phyloP scores from a whole-genome alignment of 2,797 vertebrate species.

The Todus mexicanus region DNA sequence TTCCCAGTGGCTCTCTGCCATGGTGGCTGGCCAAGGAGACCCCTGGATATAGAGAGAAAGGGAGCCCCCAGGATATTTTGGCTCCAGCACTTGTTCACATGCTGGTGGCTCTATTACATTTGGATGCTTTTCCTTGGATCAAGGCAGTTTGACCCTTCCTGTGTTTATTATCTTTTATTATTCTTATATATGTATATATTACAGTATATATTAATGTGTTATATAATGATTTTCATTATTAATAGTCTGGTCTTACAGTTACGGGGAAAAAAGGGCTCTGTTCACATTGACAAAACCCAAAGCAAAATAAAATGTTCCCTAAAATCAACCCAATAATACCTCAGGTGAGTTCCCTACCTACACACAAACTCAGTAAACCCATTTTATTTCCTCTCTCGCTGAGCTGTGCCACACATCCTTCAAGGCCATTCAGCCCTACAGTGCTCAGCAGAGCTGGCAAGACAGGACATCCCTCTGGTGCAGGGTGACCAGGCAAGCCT shows the following conservation, averaged over 20 bases:
- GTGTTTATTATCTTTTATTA: not conserved
- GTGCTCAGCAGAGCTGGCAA: not conserved
- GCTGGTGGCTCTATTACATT: constrained; percentile 24
- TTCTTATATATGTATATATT: not conserved
- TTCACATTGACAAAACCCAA: not conserved
- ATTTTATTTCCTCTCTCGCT: not conserved
- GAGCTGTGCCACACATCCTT: not conserved
- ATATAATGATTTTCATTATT: not conserved
- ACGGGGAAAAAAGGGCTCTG: not conserved
- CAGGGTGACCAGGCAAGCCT: not conserved
- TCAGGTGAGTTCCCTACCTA: not conserved
- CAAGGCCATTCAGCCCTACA: not conserved
- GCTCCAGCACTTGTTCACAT: not conserved
- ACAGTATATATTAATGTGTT: not conserved
- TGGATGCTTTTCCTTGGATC: not conserved
- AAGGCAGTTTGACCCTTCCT: not conserved
- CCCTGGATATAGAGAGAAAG: constrained; percentile 23
- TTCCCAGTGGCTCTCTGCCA: constrained; percentile 45
- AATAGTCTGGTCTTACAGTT: not conserved
- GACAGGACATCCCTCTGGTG: not conserved
- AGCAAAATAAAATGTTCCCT: not conserved
- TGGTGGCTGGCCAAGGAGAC: constrained; percentile 37
- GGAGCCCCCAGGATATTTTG: constrained; percentile 33
- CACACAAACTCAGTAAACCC: not conserved
- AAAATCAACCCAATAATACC: not conserved